Conservation (phyloP, 2,113 vertebrate species). For the Hyperoodon ampullatus region DNA sequence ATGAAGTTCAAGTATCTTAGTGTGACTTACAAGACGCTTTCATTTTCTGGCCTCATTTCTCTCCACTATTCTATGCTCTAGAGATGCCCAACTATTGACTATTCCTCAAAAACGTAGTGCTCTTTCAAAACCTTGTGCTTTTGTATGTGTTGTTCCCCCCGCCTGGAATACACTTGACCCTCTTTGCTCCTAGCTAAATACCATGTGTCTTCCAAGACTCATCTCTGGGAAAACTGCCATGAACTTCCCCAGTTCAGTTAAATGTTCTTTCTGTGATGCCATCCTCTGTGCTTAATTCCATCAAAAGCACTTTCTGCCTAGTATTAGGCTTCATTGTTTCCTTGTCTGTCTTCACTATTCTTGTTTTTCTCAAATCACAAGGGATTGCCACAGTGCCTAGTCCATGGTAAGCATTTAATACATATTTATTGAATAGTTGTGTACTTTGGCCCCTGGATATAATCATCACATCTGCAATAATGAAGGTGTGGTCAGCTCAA, state of each 20-base stretch:
- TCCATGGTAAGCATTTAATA: not conserved
- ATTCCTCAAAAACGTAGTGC: slow-evolving; percentile 28
- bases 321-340: not conserved
- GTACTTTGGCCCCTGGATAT: slow-evolving; percentile 1
- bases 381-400: not conserved
- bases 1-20: not conserved
- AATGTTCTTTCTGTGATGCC: slow-evolving; percentile 18
- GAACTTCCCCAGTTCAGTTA: slow-evolving; percentile 31
- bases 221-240: slow-evolving; percentile 70
- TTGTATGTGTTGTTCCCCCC: slow-evolving; percentile 55
- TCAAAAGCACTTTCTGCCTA: not conserved
- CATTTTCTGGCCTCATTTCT: slow-evolving; percentile 1
- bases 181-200: slow-evolving; percentile 46
- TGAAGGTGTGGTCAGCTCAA: not conserved
- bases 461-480: slow-evolving; percentile 47
- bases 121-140: slow-evolving; percentile 42
- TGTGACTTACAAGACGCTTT: not conserved
- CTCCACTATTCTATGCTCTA: not conserved
- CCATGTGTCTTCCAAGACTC: slow-evolving; percentile 55
- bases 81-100: not conserved
- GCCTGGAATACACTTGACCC: slow-evolving; percentile 42
- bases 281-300: slow-evolving; percentile 28
- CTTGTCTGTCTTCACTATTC: not conserved
- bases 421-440: not conserved
- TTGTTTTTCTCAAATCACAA: not conserved